A percentile compares a stretch with the other conserved stretches of the same genome.
Conservation (phyloP, 2,113 vertebrate species). For the Leucosticte australis region DNA sequence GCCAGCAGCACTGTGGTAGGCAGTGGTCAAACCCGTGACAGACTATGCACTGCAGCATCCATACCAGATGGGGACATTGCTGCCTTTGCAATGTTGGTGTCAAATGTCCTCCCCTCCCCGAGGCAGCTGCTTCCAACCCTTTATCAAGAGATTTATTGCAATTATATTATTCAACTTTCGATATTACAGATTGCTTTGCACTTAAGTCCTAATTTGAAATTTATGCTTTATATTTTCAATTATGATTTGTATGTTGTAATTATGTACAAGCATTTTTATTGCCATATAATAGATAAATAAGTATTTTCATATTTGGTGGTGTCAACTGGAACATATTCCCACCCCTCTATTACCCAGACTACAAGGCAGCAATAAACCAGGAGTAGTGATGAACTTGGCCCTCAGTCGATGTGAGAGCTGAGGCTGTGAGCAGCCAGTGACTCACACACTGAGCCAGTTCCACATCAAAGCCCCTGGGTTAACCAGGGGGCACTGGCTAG, state of each 20-base stretch:
- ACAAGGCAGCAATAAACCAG: background rate
- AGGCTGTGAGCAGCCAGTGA: background rate
- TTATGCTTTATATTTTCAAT: background rate
- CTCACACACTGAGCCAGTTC: background rate
- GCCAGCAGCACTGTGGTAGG: background rate
- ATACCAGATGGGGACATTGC: background rate
- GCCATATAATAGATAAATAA: background rate
- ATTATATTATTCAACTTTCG: background rate
- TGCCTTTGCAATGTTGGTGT: background rate
- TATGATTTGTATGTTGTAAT: background rate
- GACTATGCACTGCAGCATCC: background rate
- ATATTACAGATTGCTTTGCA: background rate
- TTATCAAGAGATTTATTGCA: background rate
- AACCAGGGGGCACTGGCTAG: background rate
- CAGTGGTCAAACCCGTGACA: background rate
- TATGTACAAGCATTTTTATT: background rate
- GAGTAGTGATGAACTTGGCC: background rate
- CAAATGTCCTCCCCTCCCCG: accelerated
- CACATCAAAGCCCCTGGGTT: background rate
- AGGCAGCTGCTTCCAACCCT: background rate
- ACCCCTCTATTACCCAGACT: too few species aligned
- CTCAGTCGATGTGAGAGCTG: background rate
- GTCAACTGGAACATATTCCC: background rate
- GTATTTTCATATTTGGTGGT: background rate
- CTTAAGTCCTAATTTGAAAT: background rate